A percentile compares a stretch with the other conserved stretches of the same genome.
Evolutionary conservation across 1,140 invertebrate genomes (phyloP).

Genomic region (Bombus affinis): DNA sequence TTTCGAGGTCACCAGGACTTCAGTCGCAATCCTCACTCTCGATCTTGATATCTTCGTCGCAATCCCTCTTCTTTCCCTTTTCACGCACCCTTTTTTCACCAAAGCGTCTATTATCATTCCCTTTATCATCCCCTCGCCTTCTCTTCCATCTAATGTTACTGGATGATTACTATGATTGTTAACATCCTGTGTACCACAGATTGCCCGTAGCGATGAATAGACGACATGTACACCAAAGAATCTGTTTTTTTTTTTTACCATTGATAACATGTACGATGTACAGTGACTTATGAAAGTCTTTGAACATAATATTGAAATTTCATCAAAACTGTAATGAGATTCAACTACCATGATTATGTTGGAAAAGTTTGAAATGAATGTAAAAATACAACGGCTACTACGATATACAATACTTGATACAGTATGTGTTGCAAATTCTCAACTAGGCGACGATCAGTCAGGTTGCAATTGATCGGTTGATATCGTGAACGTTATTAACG

Average conservation of each 20-base stretch:
- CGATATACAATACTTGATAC: too few species aligned
- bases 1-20: conserved; percentile 76
- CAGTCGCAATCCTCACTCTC: conserved; percentile 63
- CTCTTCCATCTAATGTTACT: background rate
- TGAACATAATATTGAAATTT: too few species aligned
- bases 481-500: too few species aligned
- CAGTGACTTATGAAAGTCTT: background rate
- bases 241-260: background rate
- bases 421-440: too few species aligned
- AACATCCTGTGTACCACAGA: background rate
- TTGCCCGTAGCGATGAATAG: background rate
- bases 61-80: background rate
- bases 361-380: too few species aligned
- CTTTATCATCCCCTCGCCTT: background rate
- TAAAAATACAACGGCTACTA: too few species aligned
- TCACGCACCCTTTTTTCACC: background rate
- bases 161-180: background rate
- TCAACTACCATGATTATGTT: too few species aligned
- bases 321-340: too few species aligned
- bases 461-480: too few species aligned
- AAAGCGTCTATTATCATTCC: background rate
- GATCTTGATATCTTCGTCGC: conserved; percentile 56
- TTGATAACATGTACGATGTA: background rate
- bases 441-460: too few species aligned
- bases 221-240: background rate